phyloP scores from a whole-genome alignment of 35 echinoderm and acorn worm genomes.

The Ptychodera flava region DNA sequence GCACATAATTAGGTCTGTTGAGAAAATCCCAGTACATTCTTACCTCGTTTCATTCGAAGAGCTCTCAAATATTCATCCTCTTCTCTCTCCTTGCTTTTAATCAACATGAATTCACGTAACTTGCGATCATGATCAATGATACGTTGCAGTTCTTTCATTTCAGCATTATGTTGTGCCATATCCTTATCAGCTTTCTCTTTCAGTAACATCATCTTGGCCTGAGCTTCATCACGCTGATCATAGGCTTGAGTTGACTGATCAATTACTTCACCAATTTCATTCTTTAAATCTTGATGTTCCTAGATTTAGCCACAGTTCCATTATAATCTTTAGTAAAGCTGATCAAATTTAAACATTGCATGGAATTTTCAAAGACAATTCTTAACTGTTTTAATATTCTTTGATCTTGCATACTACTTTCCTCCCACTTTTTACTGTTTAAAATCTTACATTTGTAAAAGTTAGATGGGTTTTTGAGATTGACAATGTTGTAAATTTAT shows the following conservation, averaged over 20 bases:
- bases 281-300: conserved; percentile 67
- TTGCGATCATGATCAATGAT: conserved; percentile 97
- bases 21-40: not conserved
- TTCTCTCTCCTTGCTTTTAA: conserved; percentile 93
- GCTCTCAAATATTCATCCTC: conserved; percentile 92
- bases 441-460: too few species aligned
- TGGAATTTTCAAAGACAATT: too few species aligned
- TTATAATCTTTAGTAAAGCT: too few species aligned
- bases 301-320: too few species aligned
- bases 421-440: too few species aligned
- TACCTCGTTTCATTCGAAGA: conserved; percentile 66
- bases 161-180: conserved; percentile 82
- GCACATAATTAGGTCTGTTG: too few species aligned
- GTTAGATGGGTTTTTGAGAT: too few species aligned
- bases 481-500: too few species aligned
- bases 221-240: conserved; percentile 85
- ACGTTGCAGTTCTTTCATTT: conserved; percentile 96
- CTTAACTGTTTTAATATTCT: too few species aligned
- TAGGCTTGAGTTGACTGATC: conserved; percentile 98
- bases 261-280: conserved; percentile 92
- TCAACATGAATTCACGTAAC: conserved; percentile 90
- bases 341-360: too few species aligned
- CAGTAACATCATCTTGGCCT: conserved; percentile 97
- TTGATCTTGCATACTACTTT: too few species aligned
- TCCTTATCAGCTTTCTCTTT: conserved; percentile 99